Conservation (phyloP, 2,113 vertebrate genomes). For the Phoenicopterus ruber region DNA sequence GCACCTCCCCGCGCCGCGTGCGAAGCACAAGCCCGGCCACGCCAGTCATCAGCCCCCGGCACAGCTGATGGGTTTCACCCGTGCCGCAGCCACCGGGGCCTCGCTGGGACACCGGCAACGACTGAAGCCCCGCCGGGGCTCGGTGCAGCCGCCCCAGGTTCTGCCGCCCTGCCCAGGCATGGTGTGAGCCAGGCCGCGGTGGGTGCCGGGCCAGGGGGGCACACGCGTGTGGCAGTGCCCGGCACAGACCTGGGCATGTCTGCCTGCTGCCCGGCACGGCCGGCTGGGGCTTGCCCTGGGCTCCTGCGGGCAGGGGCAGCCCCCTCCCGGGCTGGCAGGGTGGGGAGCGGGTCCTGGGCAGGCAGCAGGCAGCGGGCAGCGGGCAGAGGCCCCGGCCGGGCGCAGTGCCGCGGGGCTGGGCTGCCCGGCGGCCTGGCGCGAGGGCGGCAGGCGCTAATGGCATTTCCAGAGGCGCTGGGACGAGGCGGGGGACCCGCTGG, state of each 20-base stretch:
- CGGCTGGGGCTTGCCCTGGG: not conserved
- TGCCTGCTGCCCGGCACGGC: not conserved
- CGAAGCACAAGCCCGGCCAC: not conserved
- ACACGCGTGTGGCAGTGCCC: rapidly evolving
- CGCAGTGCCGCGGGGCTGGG: not conserved
- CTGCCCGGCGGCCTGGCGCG: not conserved
- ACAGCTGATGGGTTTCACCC: rapidly evolving
- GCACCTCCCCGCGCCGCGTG: not conserved
- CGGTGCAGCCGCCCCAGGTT: rapidly evolving
- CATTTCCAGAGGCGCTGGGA: constrained; percentile 19
- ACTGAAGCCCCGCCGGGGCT: not conserved
- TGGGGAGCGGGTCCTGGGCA: not conserved
- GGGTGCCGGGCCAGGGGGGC: not conserved
- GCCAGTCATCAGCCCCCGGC: not conserved
- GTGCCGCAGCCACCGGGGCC: not conserved
- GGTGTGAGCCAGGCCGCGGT: rapidly evolving
- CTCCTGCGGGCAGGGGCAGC: not conserved
- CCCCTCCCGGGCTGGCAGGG: not conserved
- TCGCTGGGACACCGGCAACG: rapidly evolving
- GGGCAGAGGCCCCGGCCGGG: not conserved
- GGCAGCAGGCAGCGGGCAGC: not conserved
- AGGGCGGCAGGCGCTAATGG: not conserved
- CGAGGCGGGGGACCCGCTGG: not conserved
- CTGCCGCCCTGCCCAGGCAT: not conserved
- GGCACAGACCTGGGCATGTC: not conserved